Base-by-base conservation (phyloP, 2,113 vertebrate species). In the Herpailurus yagouaroundi region DNA sequence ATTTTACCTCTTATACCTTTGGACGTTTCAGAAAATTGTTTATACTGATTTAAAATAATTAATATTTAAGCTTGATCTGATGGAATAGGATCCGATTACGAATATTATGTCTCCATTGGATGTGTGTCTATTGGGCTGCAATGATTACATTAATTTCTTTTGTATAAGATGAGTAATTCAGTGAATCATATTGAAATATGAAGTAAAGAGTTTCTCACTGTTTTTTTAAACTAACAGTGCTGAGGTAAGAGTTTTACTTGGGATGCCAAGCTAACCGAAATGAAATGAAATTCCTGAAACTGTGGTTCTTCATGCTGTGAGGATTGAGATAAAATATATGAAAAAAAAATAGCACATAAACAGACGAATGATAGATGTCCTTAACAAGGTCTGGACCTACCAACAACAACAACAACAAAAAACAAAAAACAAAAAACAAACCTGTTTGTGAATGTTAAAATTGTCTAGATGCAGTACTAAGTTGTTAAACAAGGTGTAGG, bases 381-480 rank as follows among this genome's bases (percentile, higher is more conserved):
- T 91, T 80, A 92, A 50, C 27, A 76, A 83, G 89, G 36, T 64
- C 8, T 73, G 36, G 4, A 38, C 7, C 11, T 82, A 38, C n/a
- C n/a, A n/a, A n/a, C n/a, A n/a, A n/a, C n/a, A n/a, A n/a, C n/a
- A n/a, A n/a, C n/a, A n/a, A n/a, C n/a, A n/a, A n/a, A n/a, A n/a
- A n/a, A n/a, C n/a, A n/a, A n/a, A n/a, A n/a, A n/a, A n/a, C n/a
- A n/a, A n/a, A n/a, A n/a, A n/a, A n/a, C n/a, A 36, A 45, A 45
- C 33, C 4, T 93, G 29, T 90, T 92, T 90, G 16, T 63, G 60
- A 36, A 79, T 60, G 10, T 91, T 97, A 83, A 97, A 95, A 80
- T 83, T 96, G 0, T 41, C 41, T 84, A 68, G 15, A 52, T 45
- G 41, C 31, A 92, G 52, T 29, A 87, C 2, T 80, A 38, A 69